Percentiles rank a stretch among this genome's conserved stretches.
phyloP scores from a whole-genome alignment of 2,797 vertebrate species.

The Graptemys geographica region DNA sequence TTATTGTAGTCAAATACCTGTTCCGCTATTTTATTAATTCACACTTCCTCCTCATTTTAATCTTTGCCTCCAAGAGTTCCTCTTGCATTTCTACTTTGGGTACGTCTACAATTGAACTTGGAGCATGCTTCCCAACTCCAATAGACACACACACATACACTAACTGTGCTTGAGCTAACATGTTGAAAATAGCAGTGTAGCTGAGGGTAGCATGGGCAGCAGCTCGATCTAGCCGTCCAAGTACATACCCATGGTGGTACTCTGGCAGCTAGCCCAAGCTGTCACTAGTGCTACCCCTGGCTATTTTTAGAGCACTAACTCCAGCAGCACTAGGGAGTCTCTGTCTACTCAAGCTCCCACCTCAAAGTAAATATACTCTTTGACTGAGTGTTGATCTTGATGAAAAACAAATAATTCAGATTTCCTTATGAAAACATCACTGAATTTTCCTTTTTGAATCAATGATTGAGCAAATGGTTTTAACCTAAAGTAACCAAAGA shows the following conservation, averaged over 20 bases:
- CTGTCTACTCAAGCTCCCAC: neutral
- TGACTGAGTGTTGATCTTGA: neutral
- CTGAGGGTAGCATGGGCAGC: neutral
- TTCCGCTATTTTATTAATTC: neutral
- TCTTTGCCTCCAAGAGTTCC: neutral
- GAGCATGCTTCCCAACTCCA: neutral
- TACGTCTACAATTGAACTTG: neutral
- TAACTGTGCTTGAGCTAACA: too few relatives aligned
- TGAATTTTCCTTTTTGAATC: conserved; percentile 29
- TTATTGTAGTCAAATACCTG: neutral
- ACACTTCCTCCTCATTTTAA: neutral
- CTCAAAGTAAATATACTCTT: neutral
- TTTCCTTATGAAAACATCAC: conserved; percentile 40
- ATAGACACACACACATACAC: too few relatives aligned
- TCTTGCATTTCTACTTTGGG: neutral
- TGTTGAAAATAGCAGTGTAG: neutral
- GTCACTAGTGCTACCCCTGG: too few relatives aligned
- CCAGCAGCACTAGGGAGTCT: neutral
- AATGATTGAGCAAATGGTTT: conserved; percentile 34
- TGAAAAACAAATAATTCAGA: neutral
- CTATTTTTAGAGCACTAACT: neutral
- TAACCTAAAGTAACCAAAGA: conserved; percentile 49
- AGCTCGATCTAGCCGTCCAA: neutral
- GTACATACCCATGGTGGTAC: too few relatives aligned
- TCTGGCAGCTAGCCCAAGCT: neutral